Conservation (phyloP, 2,888 invertebrate genomes). For the Chrysina gloriosa region DNA sequence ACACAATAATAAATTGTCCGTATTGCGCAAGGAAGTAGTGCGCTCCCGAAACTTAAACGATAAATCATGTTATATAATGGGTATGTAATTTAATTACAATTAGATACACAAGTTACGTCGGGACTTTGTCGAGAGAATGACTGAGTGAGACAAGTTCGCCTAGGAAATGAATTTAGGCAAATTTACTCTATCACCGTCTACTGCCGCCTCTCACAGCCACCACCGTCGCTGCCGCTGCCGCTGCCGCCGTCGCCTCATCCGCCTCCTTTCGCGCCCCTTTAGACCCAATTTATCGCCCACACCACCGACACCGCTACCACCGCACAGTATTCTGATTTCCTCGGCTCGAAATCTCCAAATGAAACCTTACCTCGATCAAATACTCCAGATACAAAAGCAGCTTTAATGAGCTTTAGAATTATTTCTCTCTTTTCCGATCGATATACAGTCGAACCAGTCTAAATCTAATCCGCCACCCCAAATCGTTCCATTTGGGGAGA, state of each 20-base stretch:
- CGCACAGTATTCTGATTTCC: conserved; percentile 6
- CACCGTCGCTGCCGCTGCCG: too few relatives aligned
- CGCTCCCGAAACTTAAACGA: conserved; percentile 55
- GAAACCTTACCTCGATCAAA: not conserved
- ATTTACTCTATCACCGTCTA: conserved; percentile 29
- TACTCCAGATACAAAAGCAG: too few relatives aligned
- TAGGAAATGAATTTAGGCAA: conserved; percentile 36
- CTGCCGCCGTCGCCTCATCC: too few relatives aligned
- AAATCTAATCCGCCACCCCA: too few relatives aligned
- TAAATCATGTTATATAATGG: conserved; percentile 60
- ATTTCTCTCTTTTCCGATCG: too few relatives aligned
- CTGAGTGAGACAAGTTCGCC: conserved; percentile 36
- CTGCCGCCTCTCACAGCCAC: not conserved
- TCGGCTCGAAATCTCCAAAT: conserved; percentile 9
- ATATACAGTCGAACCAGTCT: too few relatives aligned
- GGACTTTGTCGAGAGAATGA: conserved; percentile 34
- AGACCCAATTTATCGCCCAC: conserved; percentile 18
- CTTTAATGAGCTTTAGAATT: too few relatives aligned
- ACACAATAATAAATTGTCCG: conserved; percentile 56
- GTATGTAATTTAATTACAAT: conserved; percentile 62
- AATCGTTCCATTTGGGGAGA: too few relatives aligned
- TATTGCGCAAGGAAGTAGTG: conserved; percentile 49
- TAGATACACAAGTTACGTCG: conserved; percentile 55
- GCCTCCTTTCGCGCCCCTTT: not conserved
- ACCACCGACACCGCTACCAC: not conserved